Percentiles rank a stretch among this genome's conserved stretches.
These are phyloP conservation scores for Columbina picui DNA, from an alignment of 2,113 vertebrate species.

Conservation along the genomic window DNA sequence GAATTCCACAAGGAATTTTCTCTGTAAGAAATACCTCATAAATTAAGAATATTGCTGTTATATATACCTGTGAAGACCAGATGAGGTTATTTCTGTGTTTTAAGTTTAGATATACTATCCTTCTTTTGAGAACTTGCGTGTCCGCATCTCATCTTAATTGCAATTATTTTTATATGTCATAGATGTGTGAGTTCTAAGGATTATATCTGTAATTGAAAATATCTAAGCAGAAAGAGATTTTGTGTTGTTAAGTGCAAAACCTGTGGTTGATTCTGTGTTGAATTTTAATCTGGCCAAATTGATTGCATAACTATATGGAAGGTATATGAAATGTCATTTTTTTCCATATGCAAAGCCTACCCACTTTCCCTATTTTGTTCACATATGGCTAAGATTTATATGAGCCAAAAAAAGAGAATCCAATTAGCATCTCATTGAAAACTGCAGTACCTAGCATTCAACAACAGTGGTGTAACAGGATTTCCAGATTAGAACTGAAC, in stretches of 20 bases:
- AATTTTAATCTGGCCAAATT: constrained; percentile 16
- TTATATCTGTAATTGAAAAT: constrained; percentile 21
- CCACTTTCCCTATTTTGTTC: neutral
- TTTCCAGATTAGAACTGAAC: neutral
- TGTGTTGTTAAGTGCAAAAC: neutral
- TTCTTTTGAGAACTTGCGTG: neutral
- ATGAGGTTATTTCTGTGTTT: neutral
- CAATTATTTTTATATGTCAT: neutral
- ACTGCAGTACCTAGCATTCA: neutral
- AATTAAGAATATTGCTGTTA: neutral
- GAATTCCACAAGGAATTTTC: neutral
- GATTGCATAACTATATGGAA: neutral
- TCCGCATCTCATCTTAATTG: neutral
- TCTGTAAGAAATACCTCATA: neutral
- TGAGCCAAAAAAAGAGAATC: neutral
- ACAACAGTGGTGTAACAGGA: neutral
- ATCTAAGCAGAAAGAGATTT: constrained; percentile 11
- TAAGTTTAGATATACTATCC: neutral
- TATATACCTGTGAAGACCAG: neutral
- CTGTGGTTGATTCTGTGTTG: neutral
- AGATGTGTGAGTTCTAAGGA: neutral
- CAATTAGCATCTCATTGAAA: neutral
- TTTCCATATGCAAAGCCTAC: neutral
- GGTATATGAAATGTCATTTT: neutral
- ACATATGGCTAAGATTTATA: neutral